Conservation (phyloP, 2,797 vertebrate species). For the Thaleichthys pacificus region DNA sequence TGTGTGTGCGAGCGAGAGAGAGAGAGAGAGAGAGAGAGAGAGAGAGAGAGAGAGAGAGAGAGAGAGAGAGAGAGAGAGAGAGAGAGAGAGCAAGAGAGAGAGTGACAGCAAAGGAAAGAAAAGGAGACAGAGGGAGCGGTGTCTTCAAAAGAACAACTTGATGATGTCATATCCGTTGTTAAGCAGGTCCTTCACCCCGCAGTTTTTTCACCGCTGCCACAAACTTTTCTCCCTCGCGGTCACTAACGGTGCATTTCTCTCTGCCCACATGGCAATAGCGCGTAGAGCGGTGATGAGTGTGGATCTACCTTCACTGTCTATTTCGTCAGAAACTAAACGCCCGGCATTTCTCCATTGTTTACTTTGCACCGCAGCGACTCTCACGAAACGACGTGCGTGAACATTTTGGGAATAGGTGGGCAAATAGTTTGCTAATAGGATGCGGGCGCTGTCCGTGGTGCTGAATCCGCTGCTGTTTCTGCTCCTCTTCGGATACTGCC, state of each 20-base stretch:
- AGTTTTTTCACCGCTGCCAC: background rate
- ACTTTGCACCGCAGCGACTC: conserved; percentile 54
- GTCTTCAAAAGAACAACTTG: background rate
- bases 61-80: background rate
- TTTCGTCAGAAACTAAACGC: conserved; percentile 59
- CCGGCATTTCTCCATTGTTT: conserved; percentile 56
- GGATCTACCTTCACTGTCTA: conserved; percentile 28
- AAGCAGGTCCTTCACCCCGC: background rate
- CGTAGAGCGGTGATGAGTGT: background rate
- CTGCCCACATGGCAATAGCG: background rate
- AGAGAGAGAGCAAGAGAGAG: too few species aligned
- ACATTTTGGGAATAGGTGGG: conserved; percentile 20
- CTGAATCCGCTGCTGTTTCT: conserved; percentile 86
- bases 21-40: background rate
- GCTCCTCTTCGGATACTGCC: conserved; percentile 83
- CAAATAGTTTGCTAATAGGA: conserved; percentile 61
- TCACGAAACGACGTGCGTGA: conserved; percentile 66
- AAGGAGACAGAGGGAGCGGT: background rate
- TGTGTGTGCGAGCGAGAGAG: background rate
- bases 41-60: too few species aligned
- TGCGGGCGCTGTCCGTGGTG: conserved; percentile 81
- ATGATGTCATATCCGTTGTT: background rate
- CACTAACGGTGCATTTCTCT: background rate
- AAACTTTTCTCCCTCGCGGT: background rate
- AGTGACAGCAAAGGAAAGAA: background rate